phyloP scores from a whole-genome alignment of 1,140 invertebrate species.

The Ganaspis sp. region DNA sequence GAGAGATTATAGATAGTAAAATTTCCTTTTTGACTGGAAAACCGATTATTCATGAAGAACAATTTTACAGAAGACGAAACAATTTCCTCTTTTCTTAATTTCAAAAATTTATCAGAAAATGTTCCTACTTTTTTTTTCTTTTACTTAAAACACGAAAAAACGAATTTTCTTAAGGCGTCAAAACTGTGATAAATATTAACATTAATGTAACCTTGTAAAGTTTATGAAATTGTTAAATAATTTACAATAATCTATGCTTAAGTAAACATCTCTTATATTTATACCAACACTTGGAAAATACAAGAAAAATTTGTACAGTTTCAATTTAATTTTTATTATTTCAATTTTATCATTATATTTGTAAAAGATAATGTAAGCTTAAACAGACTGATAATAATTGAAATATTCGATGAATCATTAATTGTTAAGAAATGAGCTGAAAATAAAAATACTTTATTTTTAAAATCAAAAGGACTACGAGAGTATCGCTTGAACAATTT shows the following conservation, averaged over 20 bases:
- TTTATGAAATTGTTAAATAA: conserved; percentile 30
- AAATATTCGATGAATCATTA: conserved; percentile 46
- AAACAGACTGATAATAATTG: conserved; percentile 59
- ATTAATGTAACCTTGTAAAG: neutral
- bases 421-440: conserved; percentile 57
- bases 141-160: too few species aligned
- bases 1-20: conserved; percentile 75
- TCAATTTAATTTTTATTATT: conserved; percentile 29
- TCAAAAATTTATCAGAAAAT: too few species aligned
- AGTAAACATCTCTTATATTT: neutral
- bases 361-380: conserved; percentile 61
- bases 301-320: conserved; percentile 31
- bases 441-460: conserved; percentile 49
- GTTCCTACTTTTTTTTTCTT: too few species aligned
- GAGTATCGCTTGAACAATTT: too few species aligned
- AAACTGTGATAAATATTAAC: neutral
- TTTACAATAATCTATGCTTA: conserved; percentile 17
- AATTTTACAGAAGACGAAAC: conserved; percentile 67
- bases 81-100: conserved; percentile 32
- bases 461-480: too few species aligned
- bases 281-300: neutral
- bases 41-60: conserved; percentile 71
- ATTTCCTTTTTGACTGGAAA: conserved; percentile 69
- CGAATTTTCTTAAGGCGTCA: neutral
- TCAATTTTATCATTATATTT: conserved; percentile 11